Percentiles rank a stretch among this genome's conserved stretches.
Conservation (phyloP, 2,797 vertebrate genomes). For the Silurus aristotelis region DNA sequence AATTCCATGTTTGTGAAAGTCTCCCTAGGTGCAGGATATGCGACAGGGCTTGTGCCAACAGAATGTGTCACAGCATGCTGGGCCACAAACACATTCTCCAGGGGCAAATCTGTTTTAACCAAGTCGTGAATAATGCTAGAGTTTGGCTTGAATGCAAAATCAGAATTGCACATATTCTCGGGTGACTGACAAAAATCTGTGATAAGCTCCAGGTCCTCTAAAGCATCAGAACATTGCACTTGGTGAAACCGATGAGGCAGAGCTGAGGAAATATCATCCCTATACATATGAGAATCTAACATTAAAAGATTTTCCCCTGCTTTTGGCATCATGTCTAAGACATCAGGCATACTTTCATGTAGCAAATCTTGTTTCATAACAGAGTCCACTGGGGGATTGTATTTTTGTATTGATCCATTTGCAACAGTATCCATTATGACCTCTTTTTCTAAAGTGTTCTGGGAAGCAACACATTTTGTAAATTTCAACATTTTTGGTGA, state of each 20-base stretch:
- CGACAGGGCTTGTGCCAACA: background rate
- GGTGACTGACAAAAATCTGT: slow-evolving; percentile 10
- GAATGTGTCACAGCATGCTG: slow-evolving; percentile 17
- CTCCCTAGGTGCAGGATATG: background rate
- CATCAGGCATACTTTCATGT: slow-evolving; percentile 1
- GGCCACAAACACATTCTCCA: slow-evolving; percentile 36
- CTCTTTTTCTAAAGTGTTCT: slow-evolving; percentile 6
- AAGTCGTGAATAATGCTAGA: slow-evolving; percentile 50
- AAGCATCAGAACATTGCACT: slow-evolving; percentile 1
- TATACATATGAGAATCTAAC: slow-evolving; percentile 17
- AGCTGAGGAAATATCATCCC: slow-evolving; percentile 6
- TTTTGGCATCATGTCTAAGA: slow-evolving; percentile 21
- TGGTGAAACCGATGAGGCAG: background rate
- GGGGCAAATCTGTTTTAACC: slow-evolving; percentile 41
- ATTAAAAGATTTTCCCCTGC: slow-evolving; percentile 35
- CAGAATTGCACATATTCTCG: slow-evolving; percentile 9
- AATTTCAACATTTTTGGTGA: background rate
- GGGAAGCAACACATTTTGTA: slow-evolving; percentile 7
- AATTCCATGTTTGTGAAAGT: slow-evolving; percentile 9
- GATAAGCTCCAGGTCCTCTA: background rate
- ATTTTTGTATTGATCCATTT: slow-evolving; percentile 15
- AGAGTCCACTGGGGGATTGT: background rate
- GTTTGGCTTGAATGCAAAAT: slow-evolving; percentile 33
- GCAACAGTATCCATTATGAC: background rate
- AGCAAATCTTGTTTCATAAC: slow-evolving; percentile 1